These are phyloP conservation scores for Anser cygnoides DNA, from an alignment of 2,113 vertebrate genomes.

Conservation along the genomic window DNA sequence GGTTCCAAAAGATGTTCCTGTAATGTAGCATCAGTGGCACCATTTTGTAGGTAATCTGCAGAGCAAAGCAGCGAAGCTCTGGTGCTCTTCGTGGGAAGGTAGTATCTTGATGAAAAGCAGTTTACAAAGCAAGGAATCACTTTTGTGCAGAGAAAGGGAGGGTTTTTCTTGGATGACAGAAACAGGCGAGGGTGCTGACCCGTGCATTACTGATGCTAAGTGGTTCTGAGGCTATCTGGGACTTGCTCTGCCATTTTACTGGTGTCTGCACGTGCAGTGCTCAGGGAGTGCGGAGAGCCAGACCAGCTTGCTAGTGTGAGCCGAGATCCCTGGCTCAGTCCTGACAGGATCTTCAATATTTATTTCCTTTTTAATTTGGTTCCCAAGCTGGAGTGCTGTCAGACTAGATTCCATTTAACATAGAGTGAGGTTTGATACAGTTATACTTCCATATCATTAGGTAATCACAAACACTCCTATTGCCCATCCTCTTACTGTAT, in stretches of 20 bases:
- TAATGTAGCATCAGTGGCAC: neutral
- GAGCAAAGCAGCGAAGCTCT: neutral
- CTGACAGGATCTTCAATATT: neutral
- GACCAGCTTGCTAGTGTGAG: neutral
- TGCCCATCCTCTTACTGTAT: neutral
- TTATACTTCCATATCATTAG: neutral
- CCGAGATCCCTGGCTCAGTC: neutral
- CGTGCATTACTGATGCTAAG: neutral
- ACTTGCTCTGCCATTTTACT: neutral
- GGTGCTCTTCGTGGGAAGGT: neutral
- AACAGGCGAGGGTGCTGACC: neutral
- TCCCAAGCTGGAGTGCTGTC: constrained; percentile 18
- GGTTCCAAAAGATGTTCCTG: neutral
- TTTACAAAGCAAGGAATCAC: neutral
- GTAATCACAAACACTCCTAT: neutral
- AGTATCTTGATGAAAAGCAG: neutral
- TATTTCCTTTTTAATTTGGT: constrained; percentile 14
- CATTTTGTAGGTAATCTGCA: neutral
- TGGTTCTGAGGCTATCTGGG: neutral
- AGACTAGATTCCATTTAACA: neutral
- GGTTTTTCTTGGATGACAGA: neutral
- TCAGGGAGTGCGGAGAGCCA: rapidly evolving
- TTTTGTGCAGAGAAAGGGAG: neutral
- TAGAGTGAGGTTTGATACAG: neutral
- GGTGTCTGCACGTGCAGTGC: neutral